phyloP scores from a whole-genome alignment of 2,888 invertebrate genomes.

The Diarsia brunnea region DNA sequence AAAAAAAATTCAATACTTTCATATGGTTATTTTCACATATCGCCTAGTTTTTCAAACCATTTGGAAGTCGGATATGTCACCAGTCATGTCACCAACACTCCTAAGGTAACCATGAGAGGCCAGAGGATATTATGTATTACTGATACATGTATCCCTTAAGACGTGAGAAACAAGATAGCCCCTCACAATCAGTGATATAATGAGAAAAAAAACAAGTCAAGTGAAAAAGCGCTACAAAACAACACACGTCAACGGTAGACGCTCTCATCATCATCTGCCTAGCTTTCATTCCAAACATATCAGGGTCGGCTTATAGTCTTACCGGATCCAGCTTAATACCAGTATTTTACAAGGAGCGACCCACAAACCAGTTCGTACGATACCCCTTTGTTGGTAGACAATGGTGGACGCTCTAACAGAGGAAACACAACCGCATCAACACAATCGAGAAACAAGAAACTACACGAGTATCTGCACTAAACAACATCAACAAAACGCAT shows the following conservation, averaged over 20 bases:
- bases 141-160: no score
- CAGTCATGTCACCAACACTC: not conserved
- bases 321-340: no score
- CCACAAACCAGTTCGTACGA: no score
- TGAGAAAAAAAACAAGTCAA: no score
- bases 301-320: no score
- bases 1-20: not conserved
- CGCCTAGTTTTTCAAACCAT: not conserved
- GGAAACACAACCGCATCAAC: not conserved
- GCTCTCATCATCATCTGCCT: no score
- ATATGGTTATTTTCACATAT: not conserved
- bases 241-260: no score
- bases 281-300: no score
- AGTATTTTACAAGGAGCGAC: no score
- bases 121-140: not conserved
- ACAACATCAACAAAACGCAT: constrained; percentile 27
- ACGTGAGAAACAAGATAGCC: not conserved
- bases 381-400: no score
- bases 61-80: not conserved
- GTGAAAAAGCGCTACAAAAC: not conserved
- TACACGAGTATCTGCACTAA: not conserved
- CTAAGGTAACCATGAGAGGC: not conserved
- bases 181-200: not conserved
- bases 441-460: constrained; percentile 1
- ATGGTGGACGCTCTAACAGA: not conserved